phyloP scores from a whole-genome alignment of 2,888 invertebrate species.

The Magallana nippona region DNA sequence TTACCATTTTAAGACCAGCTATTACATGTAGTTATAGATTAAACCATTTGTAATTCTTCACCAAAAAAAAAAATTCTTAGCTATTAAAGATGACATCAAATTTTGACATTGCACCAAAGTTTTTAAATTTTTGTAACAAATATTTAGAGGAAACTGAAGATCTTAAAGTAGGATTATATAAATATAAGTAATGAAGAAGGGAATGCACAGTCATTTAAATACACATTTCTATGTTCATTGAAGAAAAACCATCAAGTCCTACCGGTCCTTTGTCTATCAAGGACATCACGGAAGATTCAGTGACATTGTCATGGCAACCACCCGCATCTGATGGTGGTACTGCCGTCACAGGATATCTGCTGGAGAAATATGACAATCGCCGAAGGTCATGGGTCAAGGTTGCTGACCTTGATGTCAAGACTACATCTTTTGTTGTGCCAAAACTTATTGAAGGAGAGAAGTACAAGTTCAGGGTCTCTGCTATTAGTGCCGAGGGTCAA shows the following conservation, averaged over 20 bases:
- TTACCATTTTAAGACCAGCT: no score
- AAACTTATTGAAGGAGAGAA: constrained; percentile 75
- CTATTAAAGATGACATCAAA: no score
- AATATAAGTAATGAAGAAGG: no score
- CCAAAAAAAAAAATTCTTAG: no score
- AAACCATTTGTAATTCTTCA: no score
- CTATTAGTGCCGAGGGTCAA: constrained; percentile 74
- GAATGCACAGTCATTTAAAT: no score
- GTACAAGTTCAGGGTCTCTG: constrained; percentile 78
- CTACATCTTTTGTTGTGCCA: constrained; percentile 62
- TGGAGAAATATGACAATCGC: constrained; percentile 74
- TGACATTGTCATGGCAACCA: constrained; percentile 74
- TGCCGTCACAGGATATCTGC: constrained; percentile 75
- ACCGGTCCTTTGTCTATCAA: constrained; percentile 64
- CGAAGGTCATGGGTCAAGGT: constrained; percentile 66
- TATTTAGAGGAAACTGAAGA: no score
- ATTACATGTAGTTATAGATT: no score
- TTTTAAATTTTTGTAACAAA: no score
- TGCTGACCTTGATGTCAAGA: constrained; percentile 60
- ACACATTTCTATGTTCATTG: background rate
- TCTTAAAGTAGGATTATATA: no score
- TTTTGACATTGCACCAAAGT: no score
- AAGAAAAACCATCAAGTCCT: constrained; percentile 72
- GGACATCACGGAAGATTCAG: constrained; percentile 70
- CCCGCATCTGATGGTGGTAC: constrained; percentile 77